These are phyloP conservation scores for Hippolais icterina DNA, from an alignment of 2,113 vertebrate species.

Conservation along the genomic window DNA sequence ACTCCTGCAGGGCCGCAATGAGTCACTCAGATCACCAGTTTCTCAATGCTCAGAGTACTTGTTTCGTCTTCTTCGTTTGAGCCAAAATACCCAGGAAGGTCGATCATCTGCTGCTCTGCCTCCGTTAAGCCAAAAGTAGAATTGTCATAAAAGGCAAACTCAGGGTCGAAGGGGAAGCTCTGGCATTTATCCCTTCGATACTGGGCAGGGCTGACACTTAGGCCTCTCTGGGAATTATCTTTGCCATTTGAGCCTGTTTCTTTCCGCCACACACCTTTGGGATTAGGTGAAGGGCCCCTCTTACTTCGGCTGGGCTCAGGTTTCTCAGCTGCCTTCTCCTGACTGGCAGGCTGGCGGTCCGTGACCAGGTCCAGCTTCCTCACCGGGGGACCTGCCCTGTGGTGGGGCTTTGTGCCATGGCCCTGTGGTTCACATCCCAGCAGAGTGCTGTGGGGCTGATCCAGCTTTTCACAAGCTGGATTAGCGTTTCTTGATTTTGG, in stretches of 20 bases:
- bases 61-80: slow-evolving; percentile 81
- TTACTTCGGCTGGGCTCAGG: slow-evolving; percentile 80
- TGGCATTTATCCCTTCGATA: slow-evolving; percentile 80
- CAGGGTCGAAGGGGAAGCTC: slow-evolving; percentile 83
- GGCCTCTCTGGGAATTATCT: slow-evolving; percentile 75
- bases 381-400: neutral
- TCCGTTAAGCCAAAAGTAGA: slow-evolving; percentile 87
- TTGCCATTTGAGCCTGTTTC: slow-evolving; percentile 67
- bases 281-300: slow-evolving; percentile 85
- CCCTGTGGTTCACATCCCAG: neutral
- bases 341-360: slow-evolving; percentile 8
- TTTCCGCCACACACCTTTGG: slow-evolving; percentile 80
- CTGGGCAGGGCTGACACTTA: slow-evolving; percentile 78
- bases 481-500: slow-evolving; percentile 54
- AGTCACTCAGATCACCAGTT: slow-evolving; percentile 73
- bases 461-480: slow-evolving; percentile 29
- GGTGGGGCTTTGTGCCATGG: slow-evolving; percentile 7
- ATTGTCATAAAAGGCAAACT: slow-evolving; percentile 80
- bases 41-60: slow-evolving; percentile 78
- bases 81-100: slow-evolving; percentile 83
- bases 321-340: slow-evolving; percentile 66
- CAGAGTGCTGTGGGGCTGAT: slow-evolving; percentile 34
- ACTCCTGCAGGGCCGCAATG: neutral
- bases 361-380: slow-evolving; percentile 65
- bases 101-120: slow-evolving; percentile 87